Evolutionary conservation across 2,113 vertebrate species (phyloP), one percentile per base, ranked within the genome.

Genomic region (Sterna hirundo): DNA sequence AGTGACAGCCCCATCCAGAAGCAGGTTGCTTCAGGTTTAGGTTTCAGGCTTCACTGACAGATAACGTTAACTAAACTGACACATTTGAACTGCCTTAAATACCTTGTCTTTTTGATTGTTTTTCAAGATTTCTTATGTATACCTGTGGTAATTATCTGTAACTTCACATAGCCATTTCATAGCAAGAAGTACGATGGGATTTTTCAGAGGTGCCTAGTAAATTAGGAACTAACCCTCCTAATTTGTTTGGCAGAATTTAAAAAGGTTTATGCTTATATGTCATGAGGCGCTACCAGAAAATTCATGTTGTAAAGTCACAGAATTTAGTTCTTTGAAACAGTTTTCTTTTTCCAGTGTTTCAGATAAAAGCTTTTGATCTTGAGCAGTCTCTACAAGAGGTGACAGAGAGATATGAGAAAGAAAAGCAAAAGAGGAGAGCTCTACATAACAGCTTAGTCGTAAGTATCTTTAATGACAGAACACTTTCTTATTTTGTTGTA

Each of bases 391-490:
- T 98, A 38, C 89, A 94, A 85, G 97, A 98, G 36, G 40, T 96
- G 51, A 95, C 74, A 22, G 92, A 96, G 29, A 93, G 38, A 36
- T 97, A 97, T 1, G 92, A 91, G 64, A 96, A 83, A 85, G 98
- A 98, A 72, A 97, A 97, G 74, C 92, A 96, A 68, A 96, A 83
- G 78, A 97, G 96, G 71, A 95, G 76, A 78, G 69, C 64, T 90
- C 93, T 98, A 11, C 97, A 98, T 89, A 98, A 98, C 76, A 94
- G 60, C 61, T 89, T 98, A 91, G 62, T 98, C 94, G 97, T 98
- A 88, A 97, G 97, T 88, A 51, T 70, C 32, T 80, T 58, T 83
- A 76, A 90, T 57, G 44, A 51, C 19, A 74, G 19, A 92, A 49
- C 5, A 23, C 20, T 57, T 65, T 25, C 23, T 84, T 66, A 64